Percentiles rank a stretch among this genome's conserved stretches.
Evolutionary conservation across 2,888 invertebrate genomes (phyloP).

Genomic region (Esperia sulphurella): DNA sequence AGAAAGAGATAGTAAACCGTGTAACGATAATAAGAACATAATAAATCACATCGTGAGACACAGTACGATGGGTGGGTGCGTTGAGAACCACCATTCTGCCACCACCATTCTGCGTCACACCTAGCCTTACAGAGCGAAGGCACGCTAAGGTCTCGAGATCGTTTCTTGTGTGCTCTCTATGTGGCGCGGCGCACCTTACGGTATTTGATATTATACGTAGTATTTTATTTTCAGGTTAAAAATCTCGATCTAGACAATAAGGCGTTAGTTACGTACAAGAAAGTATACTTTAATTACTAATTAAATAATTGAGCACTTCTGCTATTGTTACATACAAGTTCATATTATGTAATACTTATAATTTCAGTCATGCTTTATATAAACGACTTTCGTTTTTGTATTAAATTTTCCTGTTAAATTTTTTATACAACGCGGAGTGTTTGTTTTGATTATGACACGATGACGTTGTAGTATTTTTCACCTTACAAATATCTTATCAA

Average conservation of each 20-base stretch:
- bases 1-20: background rate
- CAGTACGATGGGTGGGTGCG: background rate
- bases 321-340: no score
- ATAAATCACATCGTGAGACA: constrained; percentile 6
- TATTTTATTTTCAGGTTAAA: constrained; percentile 17
- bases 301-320: no score
- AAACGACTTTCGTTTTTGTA: no score
- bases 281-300: background rate
- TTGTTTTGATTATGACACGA: no score
- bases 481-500: no score
- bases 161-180: constrained; percentile 3
- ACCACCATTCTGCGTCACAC: constrained; percentile 6
- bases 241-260: constrained; percentile 15
- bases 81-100: background rate
- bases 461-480: no score
- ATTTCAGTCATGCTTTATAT: no score
- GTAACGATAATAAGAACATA: background rate
- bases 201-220: constrained; percentile 2
- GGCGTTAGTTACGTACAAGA: constrained; percentile 2
- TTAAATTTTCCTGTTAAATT: no score
- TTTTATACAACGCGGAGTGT: no score
- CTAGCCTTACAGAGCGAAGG: constrained; percentile 7
- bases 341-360: no score
- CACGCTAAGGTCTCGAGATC: background rate
- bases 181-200: constrained; percentile 12